Percentiles rank a stretch among this genome's conserved stretches.
These are phyloP conservation scores for Lithophane semibrunnea DNA, from an alignment of 2,888 invertebrate species.

Conservation along the genomic window DNA sequence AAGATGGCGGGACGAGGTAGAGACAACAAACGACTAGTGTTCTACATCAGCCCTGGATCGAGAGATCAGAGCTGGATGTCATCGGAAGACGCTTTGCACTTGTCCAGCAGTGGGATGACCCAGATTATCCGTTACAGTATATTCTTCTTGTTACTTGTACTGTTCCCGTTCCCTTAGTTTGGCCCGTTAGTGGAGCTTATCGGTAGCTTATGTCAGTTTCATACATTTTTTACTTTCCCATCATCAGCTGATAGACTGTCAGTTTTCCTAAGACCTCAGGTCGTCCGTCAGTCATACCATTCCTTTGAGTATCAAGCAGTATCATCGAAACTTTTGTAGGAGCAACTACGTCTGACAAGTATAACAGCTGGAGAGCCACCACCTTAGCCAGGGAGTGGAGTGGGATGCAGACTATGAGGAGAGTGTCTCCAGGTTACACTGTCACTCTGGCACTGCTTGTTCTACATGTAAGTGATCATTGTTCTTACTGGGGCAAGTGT, in stretches of 20 bases:
- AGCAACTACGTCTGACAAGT: slow-evolving; percentile 48
- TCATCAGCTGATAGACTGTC: not conserved
- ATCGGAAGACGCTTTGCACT: not conserved
- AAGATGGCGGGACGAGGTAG: not conserved
- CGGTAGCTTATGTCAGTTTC: not conserved
- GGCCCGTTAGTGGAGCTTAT: not conserved
- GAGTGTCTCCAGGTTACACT: slow-evolving; percentile 76
- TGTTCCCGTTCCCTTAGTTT: not conserved
- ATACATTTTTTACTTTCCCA: not conserved
- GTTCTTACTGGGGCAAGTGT: not conserved
- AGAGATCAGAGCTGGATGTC: not conserved
- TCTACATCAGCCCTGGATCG: not conserved
- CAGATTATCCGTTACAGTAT: not conserved
- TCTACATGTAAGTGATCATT: slow-evolving; percentile 75
- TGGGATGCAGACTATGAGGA: slow-evolving; percentile 78
- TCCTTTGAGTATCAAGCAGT: not conserved
- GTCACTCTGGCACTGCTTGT: slow-evolving; percentile 74
- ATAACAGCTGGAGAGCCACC: slow-evolving; percentile 74
- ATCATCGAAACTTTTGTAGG: slow-evolving; percentile 15
- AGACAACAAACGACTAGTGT: not conserved
- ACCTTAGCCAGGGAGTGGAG: slow-evolving; percentile 82
- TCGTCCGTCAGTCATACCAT: not conserved
- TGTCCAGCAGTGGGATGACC: not conserved
- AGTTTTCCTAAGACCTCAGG: no score
- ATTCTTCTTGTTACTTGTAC: not conserved